Percentiles rank a stretch among this genome's conserved stretches.
These are phyloP conservation scores for Melanerpes aurifrons DNA, from an alignment of 2,113 vertebrate species.

Conservation along the genomic window DNA sequence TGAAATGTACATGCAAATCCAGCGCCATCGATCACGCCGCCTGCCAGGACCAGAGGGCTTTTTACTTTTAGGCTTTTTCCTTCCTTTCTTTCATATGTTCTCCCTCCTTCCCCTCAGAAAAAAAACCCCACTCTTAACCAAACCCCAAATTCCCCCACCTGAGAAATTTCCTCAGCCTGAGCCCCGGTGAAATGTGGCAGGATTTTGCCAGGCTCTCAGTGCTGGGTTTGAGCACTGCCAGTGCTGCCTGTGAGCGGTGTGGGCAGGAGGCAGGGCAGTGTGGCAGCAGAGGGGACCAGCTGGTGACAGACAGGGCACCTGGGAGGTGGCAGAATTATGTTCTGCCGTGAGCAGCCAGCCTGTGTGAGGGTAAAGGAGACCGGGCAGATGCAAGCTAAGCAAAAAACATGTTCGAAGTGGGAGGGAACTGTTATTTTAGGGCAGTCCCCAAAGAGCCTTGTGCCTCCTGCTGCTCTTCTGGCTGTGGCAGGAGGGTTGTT, in stretches of 20 bases:
- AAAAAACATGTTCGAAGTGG: background rate
- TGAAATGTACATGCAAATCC: constrained; percentile 79
- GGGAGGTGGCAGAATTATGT: background rate
- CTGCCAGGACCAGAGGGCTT: constrained; percentile 66
- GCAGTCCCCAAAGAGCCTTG: background rate
- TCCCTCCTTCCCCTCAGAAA: constrained; percentile 5
- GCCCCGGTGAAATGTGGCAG: background rate
- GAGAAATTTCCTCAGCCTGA: constrained; percentile 69
- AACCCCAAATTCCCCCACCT: constrained; percentile 34
- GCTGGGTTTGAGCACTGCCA: background rate
- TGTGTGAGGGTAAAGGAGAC: background rate
- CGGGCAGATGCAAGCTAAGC: background rate
- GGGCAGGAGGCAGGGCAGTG: background rate
- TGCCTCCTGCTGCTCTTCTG: background rate
- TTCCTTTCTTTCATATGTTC: constrained; percentile 54
- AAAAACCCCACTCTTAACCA: background rate
- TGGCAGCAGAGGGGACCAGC: background rate
- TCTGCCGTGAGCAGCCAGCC: background rate
- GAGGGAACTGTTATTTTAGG: background rate
- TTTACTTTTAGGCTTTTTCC: constrained; percentile 67
- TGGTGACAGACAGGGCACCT: background rate
- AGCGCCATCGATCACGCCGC: constrained; percentile 60
- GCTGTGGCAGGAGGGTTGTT: background rate
- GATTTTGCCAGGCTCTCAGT: constrained; percentile 7
- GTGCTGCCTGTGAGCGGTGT: background rate